Evolutionary conservation across 2,113 vertebrate genomes (phyloP).

Genomic region (Coryphaenoides rupestris): DNA sequence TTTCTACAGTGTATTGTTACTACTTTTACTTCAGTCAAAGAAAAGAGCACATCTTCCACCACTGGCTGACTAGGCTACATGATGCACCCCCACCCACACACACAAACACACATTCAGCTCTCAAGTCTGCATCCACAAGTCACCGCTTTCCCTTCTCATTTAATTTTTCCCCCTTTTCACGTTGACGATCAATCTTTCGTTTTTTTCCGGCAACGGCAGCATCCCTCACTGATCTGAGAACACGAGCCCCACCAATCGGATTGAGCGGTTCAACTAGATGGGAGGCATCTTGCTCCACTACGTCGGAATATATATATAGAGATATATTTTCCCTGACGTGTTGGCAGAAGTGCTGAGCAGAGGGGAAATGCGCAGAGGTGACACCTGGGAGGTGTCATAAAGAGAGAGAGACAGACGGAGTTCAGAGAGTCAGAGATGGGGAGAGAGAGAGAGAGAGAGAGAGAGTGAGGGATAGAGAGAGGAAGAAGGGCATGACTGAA

Average conservation of each 20-base stretch:
- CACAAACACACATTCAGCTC: too few relatives aligned
- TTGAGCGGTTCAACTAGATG: background rate
- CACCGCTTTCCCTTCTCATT: too few relatives aligned
- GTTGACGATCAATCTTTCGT: too few relatives aligned
- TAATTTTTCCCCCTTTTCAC: too few relatives aligned
- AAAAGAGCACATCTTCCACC: too few relatives aligned
- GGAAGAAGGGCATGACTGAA: background rate
- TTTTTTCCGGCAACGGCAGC: too few relatives aligned
- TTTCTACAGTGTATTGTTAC: too few relatives aligned
- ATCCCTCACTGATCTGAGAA: too few relatives aligned
- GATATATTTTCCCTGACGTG: conserved; percentile 41
- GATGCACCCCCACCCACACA: too few relatives aligned
- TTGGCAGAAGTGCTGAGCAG: conserved; percentile 47
- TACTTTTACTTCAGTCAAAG: too few relatives aligned
- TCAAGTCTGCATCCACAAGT: too few relatives aligned
- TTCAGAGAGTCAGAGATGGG: background rate
- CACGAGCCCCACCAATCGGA: background rate
- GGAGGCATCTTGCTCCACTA: conserved; percentile 32
- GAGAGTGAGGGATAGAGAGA: background rate
- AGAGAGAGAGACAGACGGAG: conserved; percentile 19
- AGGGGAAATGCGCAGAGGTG: conserved; percentile 43
- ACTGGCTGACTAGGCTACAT: too few relatives aligned
- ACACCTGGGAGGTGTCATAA: conserved; percentile 37
- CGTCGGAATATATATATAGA: conserved; percentile 27
- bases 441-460: background rate